Percentiles rank a stretch among this genome's conserved stretches.
These are phyloP conservation scores for Pseudochaenichthys georgianus DNA, from an alignment of 2,797 vertebrate species.

Conservation along the genomic window DNA sequence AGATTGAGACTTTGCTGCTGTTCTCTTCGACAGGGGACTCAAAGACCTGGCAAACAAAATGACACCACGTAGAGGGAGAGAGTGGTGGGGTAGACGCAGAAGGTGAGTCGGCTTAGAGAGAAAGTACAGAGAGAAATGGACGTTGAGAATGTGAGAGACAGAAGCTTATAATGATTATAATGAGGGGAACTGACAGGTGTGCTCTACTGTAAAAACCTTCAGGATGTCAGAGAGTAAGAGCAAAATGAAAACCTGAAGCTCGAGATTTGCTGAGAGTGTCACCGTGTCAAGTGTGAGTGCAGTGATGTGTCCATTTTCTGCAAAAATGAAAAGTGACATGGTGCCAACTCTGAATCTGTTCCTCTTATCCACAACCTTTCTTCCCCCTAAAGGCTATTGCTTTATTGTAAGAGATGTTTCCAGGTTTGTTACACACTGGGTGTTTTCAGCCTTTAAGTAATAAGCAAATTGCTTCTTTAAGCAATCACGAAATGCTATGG, in stretches of 20 bases:
- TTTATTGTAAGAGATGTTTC: not conserved
- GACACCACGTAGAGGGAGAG: constrained; percentile 41
- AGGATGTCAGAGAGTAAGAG: constrained; percentile 32
- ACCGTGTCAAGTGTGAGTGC: constrained; percentile 34
- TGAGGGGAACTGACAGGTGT: constrained; percentile 46
- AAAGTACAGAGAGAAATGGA: constrained; percentile 27
- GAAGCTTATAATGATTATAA: constrained; percentile 43
- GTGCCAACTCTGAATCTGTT: constrained; percentile 21
- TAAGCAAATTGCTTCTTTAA: not conserved
- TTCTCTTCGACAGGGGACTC: constrained; percentile 54
- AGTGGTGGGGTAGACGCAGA: constrained; percentile 16
- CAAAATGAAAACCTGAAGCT: constrained; percentile 48
- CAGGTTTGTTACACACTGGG: not conserved
- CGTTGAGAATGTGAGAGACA: constrained; percentile 1
- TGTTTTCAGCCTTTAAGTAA: constrained; percentile 9
- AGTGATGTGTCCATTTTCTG: constrained; percentile 50
- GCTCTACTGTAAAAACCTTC: constrained; percentile 42
- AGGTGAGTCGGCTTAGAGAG: constrained; percentile 39
- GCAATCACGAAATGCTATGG: too few species aligned
- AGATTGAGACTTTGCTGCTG: constrained; percentile 46
- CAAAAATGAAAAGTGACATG: constrained; percentile 24
- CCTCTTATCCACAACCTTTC: not conserved
- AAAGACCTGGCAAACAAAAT: constrained; percentile 73
- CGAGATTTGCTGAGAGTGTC: constrained; percentile 37
- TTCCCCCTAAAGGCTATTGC: not conserved